Evolutionary conservation across 2,888 invertebrate genomes (phyloP).

Genomic region (Pardosa pseudoannulata): DNA sequence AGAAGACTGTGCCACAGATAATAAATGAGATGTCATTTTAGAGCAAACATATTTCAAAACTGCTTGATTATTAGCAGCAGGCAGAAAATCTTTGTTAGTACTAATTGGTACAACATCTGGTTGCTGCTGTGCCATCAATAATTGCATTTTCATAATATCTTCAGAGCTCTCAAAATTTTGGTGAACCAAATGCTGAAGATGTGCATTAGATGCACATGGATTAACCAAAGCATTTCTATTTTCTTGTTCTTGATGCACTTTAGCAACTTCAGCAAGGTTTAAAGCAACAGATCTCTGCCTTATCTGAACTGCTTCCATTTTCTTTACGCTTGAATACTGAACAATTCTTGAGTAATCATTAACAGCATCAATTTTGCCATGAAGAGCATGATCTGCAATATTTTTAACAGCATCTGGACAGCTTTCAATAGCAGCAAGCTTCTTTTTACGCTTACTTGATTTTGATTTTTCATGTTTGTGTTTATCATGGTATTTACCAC

Average conservation of each 20-base stretch:
- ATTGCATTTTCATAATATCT: constrained; percentile 63
- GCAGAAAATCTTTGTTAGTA: background rate
- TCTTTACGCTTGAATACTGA: constrained; percentile 60
- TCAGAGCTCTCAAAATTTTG: constrained; percentile 56
- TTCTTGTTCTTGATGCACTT: constrained; percentile 5
- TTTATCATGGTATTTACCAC: constrained; percentile 52
- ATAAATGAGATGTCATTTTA: constrained; percentile 62
- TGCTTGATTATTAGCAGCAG: constrained; percentile 47
- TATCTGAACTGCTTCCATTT: constrained; percentile 69
- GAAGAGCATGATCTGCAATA: background rate
- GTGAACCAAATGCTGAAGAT: constrained; percentile 26
- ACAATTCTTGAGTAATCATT: constrained; percentile 65
- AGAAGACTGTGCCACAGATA: constrained; percentile 59
- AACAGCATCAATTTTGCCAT: constrained; percentile 32
- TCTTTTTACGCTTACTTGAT: constrained; percentile 65
- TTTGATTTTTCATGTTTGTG: constrained; percentile 62
- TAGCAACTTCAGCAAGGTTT: constrained; percentile 38
- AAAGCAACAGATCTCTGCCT: constrained; percentile 56
- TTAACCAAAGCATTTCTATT: background rate
- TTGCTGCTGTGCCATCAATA: constrained; percentile 50
- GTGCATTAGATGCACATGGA: constrained; percentile 24
- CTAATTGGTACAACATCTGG: constrained; percentile 28
- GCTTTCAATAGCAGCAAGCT: constrained; percentile 36
- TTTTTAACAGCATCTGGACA: constrained; percentile 14
- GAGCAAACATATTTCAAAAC: constrained; percentile 62